These are phyloP conservation scores for Helostoma temminkii DNA, from an alignment of 2,797 vertebrate genomes.

Conservation along the genomic window DNA sequence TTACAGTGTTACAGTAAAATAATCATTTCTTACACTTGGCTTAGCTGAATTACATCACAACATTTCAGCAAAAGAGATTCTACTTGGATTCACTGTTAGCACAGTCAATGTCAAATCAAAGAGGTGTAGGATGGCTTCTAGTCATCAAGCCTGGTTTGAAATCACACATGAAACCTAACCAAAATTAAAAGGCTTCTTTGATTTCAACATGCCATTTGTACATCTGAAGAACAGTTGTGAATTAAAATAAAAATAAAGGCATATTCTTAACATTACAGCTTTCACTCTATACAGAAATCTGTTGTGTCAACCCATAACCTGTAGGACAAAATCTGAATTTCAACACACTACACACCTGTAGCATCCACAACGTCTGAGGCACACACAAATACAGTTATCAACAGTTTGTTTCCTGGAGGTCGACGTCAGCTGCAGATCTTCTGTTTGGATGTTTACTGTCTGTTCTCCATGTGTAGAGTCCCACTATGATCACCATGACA, in stretches of 20 bases:
- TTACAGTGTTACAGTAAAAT: too few relatives aligned
- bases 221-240: not conserved
- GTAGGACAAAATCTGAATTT: not conserved
- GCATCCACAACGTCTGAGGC: too few relatives aligned
- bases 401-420: conserved; percentile 25
- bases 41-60: too few relatives aligned
- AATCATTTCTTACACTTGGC: too few relatives aligned
- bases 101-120: too few relatives aligned
- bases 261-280: not conserved
- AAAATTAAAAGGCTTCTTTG: too few relatives aligned
- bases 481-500: conserved; percentile 45
- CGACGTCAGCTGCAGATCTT: not conserved
- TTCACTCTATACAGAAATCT: not conserved
- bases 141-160: too few relatives aligned
- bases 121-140: too few relatives aligned
- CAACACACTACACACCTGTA: not conserved
- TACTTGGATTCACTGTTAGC: too few relatives aligned
- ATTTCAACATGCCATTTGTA: not conserved
- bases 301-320: not conserved
- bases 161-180: too few relatives aligned
- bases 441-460: conserved; percentile 1
- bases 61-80: too few relatives aligned
- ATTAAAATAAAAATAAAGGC: not conserved
- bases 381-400: not conserved
- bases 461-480: conserved; percentile 25